Conservation (phyloP, 2,797 vertebrate genomes). For the Mastacembelus armatus region DNA sequence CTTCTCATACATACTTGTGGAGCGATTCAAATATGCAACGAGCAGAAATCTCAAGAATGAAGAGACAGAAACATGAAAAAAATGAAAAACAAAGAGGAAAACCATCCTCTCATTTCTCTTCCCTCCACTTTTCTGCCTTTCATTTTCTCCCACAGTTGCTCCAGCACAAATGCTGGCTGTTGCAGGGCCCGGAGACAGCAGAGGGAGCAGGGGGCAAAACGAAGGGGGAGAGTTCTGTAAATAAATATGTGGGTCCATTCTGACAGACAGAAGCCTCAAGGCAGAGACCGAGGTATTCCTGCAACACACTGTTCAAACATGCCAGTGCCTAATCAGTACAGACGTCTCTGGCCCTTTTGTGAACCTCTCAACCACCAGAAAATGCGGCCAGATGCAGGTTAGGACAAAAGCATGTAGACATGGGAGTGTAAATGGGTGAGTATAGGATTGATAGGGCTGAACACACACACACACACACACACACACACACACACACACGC, state of each 20-base stretch:
- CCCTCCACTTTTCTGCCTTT: constrained; percentile 7
- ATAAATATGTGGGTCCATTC: constrained; percentile 70
- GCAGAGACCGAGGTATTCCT: constrained; percentile 64
- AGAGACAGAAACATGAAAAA: constrained; percentile 22
- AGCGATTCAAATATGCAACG: constrained; percentile 61
- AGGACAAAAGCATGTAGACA: constrained; percentile 27
- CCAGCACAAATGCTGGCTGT: constrained; percentile 41
- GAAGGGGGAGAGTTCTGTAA: constrained; percentile 60
- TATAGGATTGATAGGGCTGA: constrained; percentile 40
- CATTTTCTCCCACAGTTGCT: constrained; percentile 19
- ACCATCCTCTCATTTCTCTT: constrained; percentile 1
- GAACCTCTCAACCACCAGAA: constrained; percentile 37
- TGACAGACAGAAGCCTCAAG: constrained; percentile 76
- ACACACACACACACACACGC: constrained; percentile 29
- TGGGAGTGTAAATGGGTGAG: constrained; percentile 25
- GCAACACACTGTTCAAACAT: constrained; percentile 60
- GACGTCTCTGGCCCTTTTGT: constrained; percentile 31
- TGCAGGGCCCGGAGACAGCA: constrained; percentile 37
- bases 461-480: constrained; percentile 49
- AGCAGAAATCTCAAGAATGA: constrained; percentile 59
- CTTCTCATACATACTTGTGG: constrained; percentile 55
- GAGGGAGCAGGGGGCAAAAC: constrained; percentile 50
- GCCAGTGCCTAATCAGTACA: constrained; percentile 51
- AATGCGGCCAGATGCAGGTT: constrained; percentile 34
- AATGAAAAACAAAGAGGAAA: neutral